Evolutionary conservation across 2,888 invertebrate genomes (phyloP), one percentile per base, ranked within the genome.

Genomic region (Eulithis prunata): DNA sequence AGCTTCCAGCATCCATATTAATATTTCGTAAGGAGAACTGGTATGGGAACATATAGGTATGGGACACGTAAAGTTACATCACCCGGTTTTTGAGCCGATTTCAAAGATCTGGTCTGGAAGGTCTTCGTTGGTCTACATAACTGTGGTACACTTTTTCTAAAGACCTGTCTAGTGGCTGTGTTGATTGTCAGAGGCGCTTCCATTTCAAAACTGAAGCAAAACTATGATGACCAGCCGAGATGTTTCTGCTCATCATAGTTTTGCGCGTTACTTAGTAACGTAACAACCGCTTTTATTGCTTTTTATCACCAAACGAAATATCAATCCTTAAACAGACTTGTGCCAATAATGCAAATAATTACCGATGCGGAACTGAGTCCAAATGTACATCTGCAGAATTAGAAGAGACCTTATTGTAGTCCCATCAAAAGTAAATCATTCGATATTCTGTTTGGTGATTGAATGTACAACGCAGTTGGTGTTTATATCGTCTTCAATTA

Each of bases 381-480:
- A 8, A 58, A 28, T 41, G 28, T 8, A 10, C 21, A 3, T 5
- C 14, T 14, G 7, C 13, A 13, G 6, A 14, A 41, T 53, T n/a
- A 1, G 21, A 52, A 4, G 38, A 13, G 36, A 7, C 36, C 21
- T 41, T 41, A 3, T 41, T 41, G 10, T 41, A 41, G 41, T 41
- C 6, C 5, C 41, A 41, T 41, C 6, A 41, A 41, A 41, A 41
- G 5, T 28, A 47, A 52, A 45, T 54, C 28, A 8, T 43, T 13
- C 57, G 62, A 66, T 72, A 67, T 81, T 82, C 82, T 78, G 75
- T 78, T 78, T 77, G 74, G 76, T 78, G 77, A 70, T 68, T 76
- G 70, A 80, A 74, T 41, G 87, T 87, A 87, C 86, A 88, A 88
- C 79, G 87, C 87, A 88, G 87, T 87, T 86, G 74, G 78, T 71